Evolutionary conservation across 1,140 invertebrate genomes (phyloP).

Genomic region (Solenopsis invicta): DNA sequence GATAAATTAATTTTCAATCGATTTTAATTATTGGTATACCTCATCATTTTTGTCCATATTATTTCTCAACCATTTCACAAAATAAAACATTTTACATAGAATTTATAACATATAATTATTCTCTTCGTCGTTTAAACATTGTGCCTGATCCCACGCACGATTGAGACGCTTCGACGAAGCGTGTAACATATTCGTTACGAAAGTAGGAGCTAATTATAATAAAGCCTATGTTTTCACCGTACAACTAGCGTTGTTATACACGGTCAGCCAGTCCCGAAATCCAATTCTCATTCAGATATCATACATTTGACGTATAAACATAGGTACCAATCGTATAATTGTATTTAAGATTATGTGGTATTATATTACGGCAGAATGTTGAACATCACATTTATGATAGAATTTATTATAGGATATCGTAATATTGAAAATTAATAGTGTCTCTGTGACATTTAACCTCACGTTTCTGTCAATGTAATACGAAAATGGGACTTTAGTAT

Average conservation of each 20-base stretch:
- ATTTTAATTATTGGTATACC: not conserved
- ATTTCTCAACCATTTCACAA: not conserved
- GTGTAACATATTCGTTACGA: conserved; percentile 52
- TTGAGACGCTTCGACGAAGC: conserved; percentile 29
- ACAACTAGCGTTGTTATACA: conserved; percentile 8
- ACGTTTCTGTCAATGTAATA: conserved; percentile 31
- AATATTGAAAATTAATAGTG: conserved; percentile 41
- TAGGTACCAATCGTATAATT: conserved; percentile 30
- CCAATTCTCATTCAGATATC: conserved; percentile 5
- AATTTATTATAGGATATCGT: conserved; percentile 32
- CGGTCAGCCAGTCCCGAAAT: not conserved
- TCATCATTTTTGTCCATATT: not conserved
- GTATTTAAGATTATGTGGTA: conserved; percentile 25
- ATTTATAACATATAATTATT: not conserved
- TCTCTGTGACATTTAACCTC: conserved; percentile 12
- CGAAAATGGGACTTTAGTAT: not conserved
- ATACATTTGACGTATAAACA: conserved; percentile 33
- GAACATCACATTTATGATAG: conserved; percentile 28
- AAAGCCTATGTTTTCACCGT: conserved; percentile 37
- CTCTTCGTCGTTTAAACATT: conserved; percentile 46
- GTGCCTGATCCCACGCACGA: conserved; percentile 29
- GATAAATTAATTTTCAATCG: not conserved
- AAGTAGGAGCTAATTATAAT: conserved; percentile 41
- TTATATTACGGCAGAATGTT: conserved; percentile 33
- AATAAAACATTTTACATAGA: not conserved